These are phyloP conservation scores for Callyntrura guangdongensis DNA, from an alignment of 2,888 invertebrate species.

Conservation along the genomic window DNA sequence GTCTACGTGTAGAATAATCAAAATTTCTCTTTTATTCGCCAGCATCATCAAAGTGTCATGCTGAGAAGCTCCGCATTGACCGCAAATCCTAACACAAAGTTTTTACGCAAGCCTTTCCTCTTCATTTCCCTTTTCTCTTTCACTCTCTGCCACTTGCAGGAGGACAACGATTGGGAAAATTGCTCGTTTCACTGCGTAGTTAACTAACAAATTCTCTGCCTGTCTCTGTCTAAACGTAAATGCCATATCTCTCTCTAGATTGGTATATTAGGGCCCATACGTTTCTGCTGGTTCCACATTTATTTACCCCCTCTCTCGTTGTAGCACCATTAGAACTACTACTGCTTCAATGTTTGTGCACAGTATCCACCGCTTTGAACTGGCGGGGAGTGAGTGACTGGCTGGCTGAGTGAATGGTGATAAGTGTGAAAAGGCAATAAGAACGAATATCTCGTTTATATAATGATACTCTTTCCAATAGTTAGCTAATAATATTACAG, in stretches of 20 bases:
- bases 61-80: conserved; percentile 79
- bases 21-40: conserved; percentile 68
- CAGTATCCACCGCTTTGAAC: background rate
- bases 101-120: conserved; percentile 62
- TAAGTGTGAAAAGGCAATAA: conserved; percentile 58
- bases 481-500: conserved; percentile 76
- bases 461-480: conserved; percentile 71
- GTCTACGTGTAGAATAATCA: conserved; percentile 53
- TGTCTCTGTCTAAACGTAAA: background rate
- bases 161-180: conserved; percentile 56
- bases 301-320: conserved; percentile 60
- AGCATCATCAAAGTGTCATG: conserved; percentile 74
- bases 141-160: conserved; percentile 72
- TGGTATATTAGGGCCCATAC: background rate
- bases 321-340: conserved; percentile 27
- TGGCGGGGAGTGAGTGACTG: background rate
- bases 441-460: conserved; percentile 48
- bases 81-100: conserved; percentile 70
- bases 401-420: conserved; percentile 3
- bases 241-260: background rate
- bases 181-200: conserved; percentile 58
- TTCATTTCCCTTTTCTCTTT: conserved; percentile 41
- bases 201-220: conserved; percentile 25
- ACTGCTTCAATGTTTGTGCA: background rate
- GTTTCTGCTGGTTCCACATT: conserved; percentile 66